Evolutionary conservation across 1,140 invertebrate species (phyloP).

Genomic region (Cheumatopsyche charites): DNA sequence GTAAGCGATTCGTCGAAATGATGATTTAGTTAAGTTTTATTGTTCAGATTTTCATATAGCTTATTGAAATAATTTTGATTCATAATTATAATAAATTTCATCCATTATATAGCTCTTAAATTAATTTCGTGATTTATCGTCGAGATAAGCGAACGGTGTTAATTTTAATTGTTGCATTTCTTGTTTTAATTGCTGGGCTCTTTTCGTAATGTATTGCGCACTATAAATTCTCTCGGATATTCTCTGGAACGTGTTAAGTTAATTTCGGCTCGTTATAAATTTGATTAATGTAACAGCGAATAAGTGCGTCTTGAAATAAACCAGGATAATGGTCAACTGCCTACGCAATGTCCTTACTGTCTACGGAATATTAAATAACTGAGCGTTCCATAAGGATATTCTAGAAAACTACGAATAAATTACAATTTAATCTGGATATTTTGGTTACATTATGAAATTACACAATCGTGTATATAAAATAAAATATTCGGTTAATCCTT

Average conservation of each 20-base stretch:
- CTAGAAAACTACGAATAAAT: background rate
- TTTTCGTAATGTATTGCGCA: background rate
- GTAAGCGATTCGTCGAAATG: too few species aligned
- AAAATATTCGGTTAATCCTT: background rate
- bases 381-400: background rate
- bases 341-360: background rate
- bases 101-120: too few species aligned
- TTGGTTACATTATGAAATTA: too few species aligned
- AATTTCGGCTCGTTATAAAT: constrained; percentile 9
- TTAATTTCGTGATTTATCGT: background rate
- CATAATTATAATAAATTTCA: too few species aligned
- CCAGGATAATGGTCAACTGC: background rate
- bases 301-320: constrained; percentile 10
- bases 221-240: background rate
- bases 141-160: background rate
- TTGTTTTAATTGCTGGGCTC: background rate
- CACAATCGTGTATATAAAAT: background rate
- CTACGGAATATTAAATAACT: background rate
- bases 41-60: too few species aligned
- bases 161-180: background rate
- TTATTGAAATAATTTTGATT: background rate
- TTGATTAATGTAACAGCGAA: constrained; percentile 9
- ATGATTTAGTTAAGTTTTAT: too few species aligned
- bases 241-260: constrained; percentile 1
- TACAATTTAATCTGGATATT: too few species aligned